A percentile compares a stretch with the other conserved stretches of the same genome.
phyloP scores from a whole-genome alignment of 2,113 vertebrate genomes.

The Hemibagrus wyckioides region DNA sequence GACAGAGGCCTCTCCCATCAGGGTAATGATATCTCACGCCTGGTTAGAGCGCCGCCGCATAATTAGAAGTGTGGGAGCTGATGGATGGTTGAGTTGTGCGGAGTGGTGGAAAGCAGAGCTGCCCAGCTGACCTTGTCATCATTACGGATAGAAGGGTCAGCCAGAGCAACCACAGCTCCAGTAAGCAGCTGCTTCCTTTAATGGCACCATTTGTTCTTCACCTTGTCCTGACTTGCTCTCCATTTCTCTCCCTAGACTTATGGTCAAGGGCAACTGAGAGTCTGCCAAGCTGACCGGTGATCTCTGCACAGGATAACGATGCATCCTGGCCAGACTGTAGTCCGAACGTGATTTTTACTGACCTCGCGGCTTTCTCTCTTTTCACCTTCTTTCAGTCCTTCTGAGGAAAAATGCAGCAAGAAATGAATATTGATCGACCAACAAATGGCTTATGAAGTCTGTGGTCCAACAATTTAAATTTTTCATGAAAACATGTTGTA shows the following conservation, averaged over 20 bases:
- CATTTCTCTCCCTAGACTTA: conserved; percentile 22
- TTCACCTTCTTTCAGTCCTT: neutral
- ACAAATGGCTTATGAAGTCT: neutral
- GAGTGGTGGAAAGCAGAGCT: conserved; percentile 30
- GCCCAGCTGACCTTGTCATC: conserved; percentile 59
- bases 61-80: conserved; percentile 53
- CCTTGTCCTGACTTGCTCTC: conserved; percentile 48
- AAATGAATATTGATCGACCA: neutral
- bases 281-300: conserved; percentile 38
- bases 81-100: conserved; percentile 49
- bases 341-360: neutral
- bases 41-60: conserved; percentile 51
- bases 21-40: conserved; percentile 57
- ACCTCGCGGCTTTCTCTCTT: neutral
- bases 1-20: conserved; percentile 43
- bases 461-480: neutral
- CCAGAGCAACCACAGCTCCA: conserved; percentile 47
- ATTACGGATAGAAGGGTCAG: conserved; percentile 57
- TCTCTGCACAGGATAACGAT: conserved; percentile 19
- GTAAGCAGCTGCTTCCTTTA: conserved; percentile 61
- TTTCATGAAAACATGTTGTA: neutral
- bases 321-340: neutral
- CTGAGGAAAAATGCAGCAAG: neutral
- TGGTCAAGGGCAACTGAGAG: conserved; percentile 50
- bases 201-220: conserved; percentile 63